These are phyloP conservation scores for Erebia ligea DNA, from an alignment of 2,888 invertebrate species.

Conservation along the genomic window DNA sequence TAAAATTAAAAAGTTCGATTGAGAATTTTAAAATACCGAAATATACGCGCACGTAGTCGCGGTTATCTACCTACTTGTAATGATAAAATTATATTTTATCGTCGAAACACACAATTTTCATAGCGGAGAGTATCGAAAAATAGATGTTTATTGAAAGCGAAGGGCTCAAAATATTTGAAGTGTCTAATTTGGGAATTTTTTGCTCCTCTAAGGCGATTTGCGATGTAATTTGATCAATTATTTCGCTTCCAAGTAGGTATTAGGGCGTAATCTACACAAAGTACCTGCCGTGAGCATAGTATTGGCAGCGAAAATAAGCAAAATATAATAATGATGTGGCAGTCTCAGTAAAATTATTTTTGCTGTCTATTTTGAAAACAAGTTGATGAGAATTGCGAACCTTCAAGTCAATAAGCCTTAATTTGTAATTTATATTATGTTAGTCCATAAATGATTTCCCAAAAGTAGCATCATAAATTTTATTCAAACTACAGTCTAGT, in stretches of 20 bases:
- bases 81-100: not conserved
- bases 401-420: not conserved
- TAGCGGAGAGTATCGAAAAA: constrained; percentile 22
- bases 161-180: constrained; percentile 63
- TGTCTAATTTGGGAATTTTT: constrained; percentile 70
- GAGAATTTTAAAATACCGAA: too few species aligned
- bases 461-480: too few species aligned
- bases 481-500: too few species aligned
- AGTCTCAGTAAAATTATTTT: constrained; percentile 55
- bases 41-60: too few species aligned
- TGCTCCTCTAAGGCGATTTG: constrained; percentile 68
- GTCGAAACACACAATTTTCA: constrained; percentile 8
- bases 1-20: too few species aligned
- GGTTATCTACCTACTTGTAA: not conserved
- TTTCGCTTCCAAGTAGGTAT: constrained; percentile 60
- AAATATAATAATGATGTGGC: constrained; percentile 64
- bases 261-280: constrained; percentile 62
- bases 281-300: constrained; percentile 47
- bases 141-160: constrained; percentile 26
- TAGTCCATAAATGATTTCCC: too few species aligned
- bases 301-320: constrained; percentile 65
- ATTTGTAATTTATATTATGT: too few species aligned
- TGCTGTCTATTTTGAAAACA: constrained; percentile 38
- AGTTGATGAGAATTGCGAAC: constrained; percentile 1
- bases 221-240: constrained; percentile 72